Base-by-base conservation (phyloP, 2,888 invertebrate genomes). In the Drosophila mettleri region DNA sequence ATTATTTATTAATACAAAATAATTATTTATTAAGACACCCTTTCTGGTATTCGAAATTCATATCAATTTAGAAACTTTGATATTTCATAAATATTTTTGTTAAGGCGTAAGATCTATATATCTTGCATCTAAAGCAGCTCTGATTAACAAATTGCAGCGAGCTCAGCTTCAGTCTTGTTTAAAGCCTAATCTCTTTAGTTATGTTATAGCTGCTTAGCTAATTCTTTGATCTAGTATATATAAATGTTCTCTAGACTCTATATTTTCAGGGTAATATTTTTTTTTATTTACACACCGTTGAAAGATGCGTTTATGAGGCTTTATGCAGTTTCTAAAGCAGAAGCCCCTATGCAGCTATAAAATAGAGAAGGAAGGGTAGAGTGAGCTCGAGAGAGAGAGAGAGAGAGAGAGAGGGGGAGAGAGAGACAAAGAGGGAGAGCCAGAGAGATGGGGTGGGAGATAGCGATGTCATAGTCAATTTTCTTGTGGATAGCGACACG, bases 381-480 rank as follows among this genome's bases (percentile, higher is more conserved):
- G 10, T 7, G 33, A 2, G 33, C n/a, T n/a, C n/a, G n/a, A n/a
- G n/a, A n/a, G 20, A 48, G 18, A 16, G 16, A 9, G 10, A 16
- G 22, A 22, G n/a, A 22, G 33, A 24, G 10, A 10, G 33, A 2
- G 33, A 5, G 22, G 4, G 18, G 6, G 22, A 22, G 18, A 3
- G 18, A 34, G 22, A 22, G 14, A 22, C 14, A 33, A 6, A 24
- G 34, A 16, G 14, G 18, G 33, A 7, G n/a, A 9, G 12, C 10
- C 6, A 31, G 31, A 12, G 57, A 38, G 16, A 43, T 16, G 53
- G 39, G n/a, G 33, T 33, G 60, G 20, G 9, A 24, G 48, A 60
- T 64, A 45, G 41, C 34, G 57, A 54, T 64, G 71, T 61, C 60
- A 65, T 74, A 49, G 74, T 54, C 76, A 75, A 74, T 74, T 74